Evolutionary conservation across 2,797 vertebrate species (phyloP), one percentile per base, ranked within the genome.

Genomic region (Nyctalus aviator): DNA sequence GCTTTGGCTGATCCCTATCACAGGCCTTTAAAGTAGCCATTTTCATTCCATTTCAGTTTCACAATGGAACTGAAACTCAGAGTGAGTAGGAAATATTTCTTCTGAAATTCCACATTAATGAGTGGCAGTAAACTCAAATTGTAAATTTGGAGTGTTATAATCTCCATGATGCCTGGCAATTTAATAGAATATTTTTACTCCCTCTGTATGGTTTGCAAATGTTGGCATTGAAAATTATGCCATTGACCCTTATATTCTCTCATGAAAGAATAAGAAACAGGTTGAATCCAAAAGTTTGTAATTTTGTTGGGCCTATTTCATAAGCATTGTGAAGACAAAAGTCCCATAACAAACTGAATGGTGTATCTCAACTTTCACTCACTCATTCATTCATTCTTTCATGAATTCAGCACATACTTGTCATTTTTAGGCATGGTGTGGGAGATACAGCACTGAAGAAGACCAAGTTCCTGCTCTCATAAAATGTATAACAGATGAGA

Each of bases 401-500:
- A 62, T 53, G 87, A 81, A 88, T 76, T 71, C 30, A 84, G 44
- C 62, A 53, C 15, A 2, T 30, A 79, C 11, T 69, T 69, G 27
- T 81, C 57, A 59, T 20, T 62, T 30, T 30, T 17, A 68, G 71
- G 30, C 14, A 17, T 18, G 25, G 75, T 46, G 15, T 55, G 37
- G 12, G 46, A 71, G 53, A 77, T 0, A 30, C 8, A 30, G 37
- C 18, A 64, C 1, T 13, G 7, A 46, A 41, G 59, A 76, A 81
- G 35, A 30, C 84, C n/a, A 93, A 93, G 32, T 69, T 71, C 17
- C 68, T 77, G n/a, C 15, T 89, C 37, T 92, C 23, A 41, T 20
- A 55, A 79, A 46, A 73, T n/a, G 23, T 68, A 44, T 46, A 21
- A 13, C 3, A 75, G 41, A 84, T 3, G 37, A 17, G 9, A 15